Evolutionary conservation across 2,888 invertebrate species (phyloP).

Genomic region (Polymixis flavicincta): DNA sequence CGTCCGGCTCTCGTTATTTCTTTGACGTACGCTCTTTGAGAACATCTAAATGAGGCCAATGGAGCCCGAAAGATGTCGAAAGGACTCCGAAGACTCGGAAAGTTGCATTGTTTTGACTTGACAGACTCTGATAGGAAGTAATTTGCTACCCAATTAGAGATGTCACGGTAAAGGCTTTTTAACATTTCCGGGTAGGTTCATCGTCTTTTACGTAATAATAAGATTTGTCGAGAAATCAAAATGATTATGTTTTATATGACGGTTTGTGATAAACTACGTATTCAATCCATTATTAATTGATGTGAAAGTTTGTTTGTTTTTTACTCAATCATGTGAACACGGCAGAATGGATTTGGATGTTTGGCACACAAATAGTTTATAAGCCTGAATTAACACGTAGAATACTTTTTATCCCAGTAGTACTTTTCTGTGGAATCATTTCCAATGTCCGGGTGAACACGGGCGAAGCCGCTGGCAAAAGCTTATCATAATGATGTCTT

Average conservation of each 20-base stretch:
- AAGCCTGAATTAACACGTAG: too few relatives aligned
- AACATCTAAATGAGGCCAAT: constrained; percentile 71
- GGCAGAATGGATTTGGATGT: too few relatives aligned
- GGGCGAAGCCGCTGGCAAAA: too few relatives aligned
- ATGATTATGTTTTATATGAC: background rate
- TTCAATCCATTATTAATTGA: background rate
- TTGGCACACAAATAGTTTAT: too few relatives aligned
- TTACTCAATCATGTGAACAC: too few relatives aligned
- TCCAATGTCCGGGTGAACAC: too few relatives aligned
- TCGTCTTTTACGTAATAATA: background rate
- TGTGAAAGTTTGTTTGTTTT: too few relatives aligned
- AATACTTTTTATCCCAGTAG: too few relatives aligned
- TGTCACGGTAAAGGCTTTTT: constrained; percentile 21
- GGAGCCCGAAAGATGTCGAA: constrained; percentile 52
- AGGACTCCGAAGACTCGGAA: constrained; percentile 48
- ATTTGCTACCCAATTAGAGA: constrained; percentile 62
- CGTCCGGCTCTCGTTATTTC: constrained; percentile 78
- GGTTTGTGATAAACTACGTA: background rate
- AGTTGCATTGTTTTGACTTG: constrained; percentile 67
- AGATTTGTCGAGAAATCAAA: background rate
- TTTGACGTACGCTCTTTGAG: constrained; percentile 72
- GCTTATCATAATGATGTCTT: background rate
- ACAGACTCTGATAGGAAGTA: constrained; percentile 49
- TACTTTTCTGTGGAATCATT: too few relatives aligned
- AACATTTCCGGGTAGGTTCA: constrained; percentile 31